phyloP scores from a whole-genome alignment of 2,888 invertebrate genomes.

The Drosophila meridiana region DNA sequence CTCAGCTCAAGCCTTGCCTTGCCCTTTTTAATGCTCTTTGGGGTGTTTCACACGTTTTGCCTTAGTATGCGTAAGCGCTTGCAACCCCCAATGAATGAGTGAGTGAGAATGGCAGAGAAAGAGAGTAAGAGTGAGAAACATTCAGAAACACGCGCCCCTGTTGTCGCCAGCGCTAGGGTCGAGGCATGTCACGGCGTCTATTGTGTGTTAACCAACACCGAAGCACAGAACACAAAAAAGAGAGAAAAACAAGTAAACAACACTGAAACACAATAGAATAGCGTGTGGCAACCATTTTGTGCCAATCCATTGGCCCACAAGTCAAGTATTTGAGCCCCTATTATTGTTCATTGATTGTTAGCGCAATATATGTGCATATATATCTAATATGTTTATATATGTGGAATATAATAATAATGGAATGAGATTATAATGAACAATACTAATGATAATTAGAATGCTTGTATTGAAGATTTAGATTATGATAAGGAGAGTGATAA shows the following conservation, averaged over 20 bases:
- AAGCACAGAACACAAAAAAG: neutral
- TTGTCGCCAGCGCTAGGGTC: slow-evolving; percentile 31
- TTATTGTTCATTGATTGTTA: slow-evolving; percentile 3
- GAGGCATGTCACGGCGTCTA: slow-evolving; percentile 37
- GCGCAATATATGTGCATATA: too few species aligned
- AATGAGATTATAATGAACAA: neutral
- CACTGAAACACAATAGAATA: slow-evolving; percentile 39
- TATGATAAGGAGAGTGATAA: neutral
- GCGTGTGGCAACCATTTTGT: slow-evolving; percentile 67
- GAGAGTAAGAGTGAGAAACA: neutral
- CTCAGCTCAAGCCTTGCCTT: slow-evolving; percentile 22
- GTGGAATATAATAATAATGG: neutral
- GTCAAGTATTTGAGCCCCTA: slow-evolving; percentile 54
- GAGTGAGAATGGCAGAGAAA: neutral
- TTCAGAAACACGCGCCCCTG: slow-evolving; percentile 34
- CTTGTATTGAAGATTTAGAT: neutral
- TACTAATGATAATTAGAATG: neutral
- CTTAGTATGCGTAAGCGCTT: slow-evolving; percentile 14
- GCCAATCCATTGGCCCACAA: slow-evolving; percentile 67
- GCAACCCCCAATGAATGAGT: slow-evolving; percentile 50
- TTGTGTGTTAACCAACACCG: slow-evolving; percentile 42
- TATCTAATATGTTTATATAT: neutral
- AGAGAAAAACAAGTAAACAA: slow-evolving; percentile 15
- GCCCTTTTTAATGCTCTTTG: slow-evolving; percentile 30
- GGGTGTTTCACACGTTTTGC: slow-evolving; percentile 47